phyloP scores from a whole-genome alignment of 2,113 vertebrate species.

The Steatornis caripensis region DNA sequence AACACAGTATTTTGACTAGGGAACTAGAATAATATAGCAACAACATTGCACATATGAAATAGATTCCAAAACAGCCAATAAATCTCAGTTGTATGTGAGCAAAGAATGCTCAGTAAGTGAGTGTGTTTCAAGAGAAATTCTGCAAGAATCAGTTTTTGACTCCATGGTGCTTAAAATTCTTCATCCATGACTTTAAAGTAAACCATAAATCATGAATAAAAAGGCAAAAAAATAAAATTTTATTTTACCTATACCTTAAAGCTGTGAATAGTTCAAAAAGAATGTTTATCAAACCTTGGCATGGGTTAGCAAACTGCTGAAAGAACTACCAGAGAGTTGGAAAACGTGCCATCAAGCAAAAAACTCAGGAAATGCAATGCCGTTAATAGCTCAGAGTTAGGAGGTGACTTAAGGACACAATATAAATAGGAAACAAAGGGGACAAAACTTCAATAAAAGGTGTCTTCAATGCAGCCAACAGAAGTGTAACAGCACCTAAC shows the following conservation, averaged over 20 bases:
- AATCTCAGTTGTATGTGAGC: not conserved
- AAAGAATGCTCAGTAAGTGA: not conserved
- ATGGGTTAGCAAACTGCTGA: not conserved
- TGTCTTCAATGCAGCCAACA: not conserved
- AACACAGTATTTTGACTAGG: not conserved
- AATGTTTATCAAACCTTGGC: not conserved
- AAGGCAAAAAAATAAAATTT: not conserved
- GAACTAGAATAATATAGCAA: not conserved
- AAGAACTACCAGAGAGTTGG: not conserved
- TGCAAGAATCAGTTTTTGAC: not conserved
- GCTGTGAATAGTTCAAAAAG: not conserved
- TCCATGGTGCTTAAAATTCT: not conserved
- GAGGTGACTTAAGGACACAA: not conserved
- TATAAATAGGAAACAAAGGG: not conserved
- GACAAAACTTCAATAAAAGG: not conserved
- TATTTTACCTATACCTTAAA: not conserved
- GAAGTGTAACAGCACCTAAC: not conserved
- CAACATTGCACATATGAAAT: not conserved
- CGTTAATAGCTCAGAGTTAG: conserved; percentile 1
- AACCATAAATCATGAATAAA: not conserved
- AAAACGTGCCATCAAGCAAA: not conserved
- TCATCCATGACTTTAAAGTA: not conserved
- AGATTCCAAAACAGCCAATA: not conserved
- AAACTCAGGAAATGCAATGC: not conserved
- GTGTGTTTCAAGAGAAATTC: not conserved